Conservation (phyloP, 2,113 vertebrate species). For the Ochotona curzoniae region DNA sequence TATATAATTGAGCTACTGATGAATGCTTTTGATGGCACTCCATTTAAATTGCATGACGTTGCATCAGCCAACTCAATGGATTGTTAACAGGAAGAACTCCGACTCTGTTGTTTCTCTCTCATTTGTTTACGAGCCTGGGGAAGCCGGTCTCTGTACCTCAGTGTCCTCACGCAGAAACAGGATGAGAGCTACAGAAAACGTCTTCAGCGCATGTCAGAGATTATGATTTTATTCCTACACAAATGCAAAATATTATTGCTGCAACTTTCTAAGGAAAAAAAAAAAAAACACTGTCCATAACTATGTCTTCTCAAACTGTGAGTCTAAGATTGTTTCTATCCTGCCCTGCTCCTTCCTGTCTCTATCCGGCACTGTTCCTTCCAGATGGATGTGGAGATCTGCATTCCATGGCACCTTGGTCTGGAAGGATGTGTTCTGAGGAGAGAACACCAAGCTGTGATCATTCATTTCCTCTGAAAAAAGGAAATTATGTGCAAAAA, state of each 20-base stretch:
- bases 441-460: no score
- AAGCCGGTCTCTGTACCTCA: not conserved
- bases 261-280: not conserved
- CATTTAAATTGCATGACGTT: not conserved
- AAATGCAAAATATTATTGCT: not conserved
- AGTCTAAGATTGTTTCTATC: not conserved
- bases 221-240: not conserved
- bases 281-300: not conserved
- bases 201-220: not conserved
- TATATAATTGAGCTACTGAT: not conserved
- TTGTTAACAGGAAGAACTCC: not conserved
- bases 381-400: no score
- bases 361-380: no score
- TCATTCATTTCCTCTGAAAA: no score
- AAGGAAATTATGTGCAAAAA: no score
- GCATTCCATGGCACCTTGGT: no score
- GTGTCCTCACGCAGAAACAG: not conserved
- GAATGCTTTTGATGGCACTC: not conserved
- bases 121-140: not conserved
- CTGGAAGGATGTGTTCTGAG: no score
- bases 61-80: not conserved
- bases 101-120: not conserved
- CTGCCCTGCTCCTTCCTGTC: no score
- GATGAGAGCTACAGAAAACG: not conserved
- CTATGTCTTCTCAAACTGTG: not conserved